Evolutionary conservation across 2,888 invertebrate genomes (phyloP).

Genomic region (Buathra laborator): DNA sequence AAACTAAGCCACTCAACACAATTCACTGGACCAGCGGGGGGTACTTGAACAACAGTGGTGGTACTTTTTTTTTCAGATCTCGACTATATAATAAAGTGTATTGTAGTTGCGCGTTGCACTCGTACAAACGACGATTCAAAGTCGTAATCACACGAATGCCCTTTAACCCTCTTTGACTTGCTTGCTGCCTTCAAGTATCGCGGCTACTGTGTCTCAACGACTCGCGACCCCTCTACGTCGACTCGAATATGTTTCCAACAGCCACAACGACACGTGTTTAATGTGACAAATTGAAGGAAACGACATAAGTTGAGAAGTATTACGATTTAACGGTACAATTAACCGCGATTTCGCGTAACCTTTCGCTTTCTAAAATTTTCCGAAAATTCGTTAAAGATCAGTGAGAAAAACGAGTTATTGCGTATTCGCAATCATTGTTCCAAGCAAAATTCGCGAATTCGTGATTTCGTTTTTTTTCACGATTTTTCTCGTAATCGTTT

Average conservation of each 20-base stretch:
- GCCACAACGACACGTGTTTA: not conserved
- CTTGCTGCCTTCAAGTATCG: not conserved
- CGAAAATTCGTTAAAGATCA: too few species aligned
- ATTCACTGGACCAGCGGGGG: not conserved
- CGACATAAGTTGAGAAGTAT: too few species aligned
- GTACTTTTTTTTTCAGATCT: not conserved
- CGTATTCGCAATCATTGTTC: too few species aligned
- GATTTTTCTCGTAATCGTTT: too few species aligned
- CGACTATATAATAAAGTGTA: not conserved
- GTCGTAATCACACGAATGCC: slow-evolving; percentile 19
- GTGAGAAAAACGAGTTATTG: too few species aligned
- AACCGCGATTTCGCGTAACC: too few species aligned
- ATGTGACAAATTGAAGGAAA: not conserved
- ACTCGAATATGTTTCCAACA: not conserved
- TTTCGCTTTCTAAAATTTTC: too few species aligned
- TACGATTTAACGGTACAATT: too few species aligned
- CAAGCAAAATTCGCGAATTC: too few species aligned
- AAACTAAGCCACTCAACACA: slow-evolving; percentile 10
- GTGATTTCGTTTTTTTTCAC: too few species aligned
- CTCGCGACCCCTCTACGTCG: not conserved
- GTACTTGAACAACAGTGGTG: slow-evolving; percentile 13
- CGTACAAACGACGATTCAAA: slow-evolving; percentile 27
- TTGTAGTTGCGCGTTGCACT: slow-evolving; percentile 25
- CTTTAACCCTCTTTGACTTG: not conserved
- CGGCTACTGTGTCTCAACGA: slow-evolving; percentile 28